These are phyloP conservation scores for Carollia perspicillata DNA, from an alignment of 2,113 vertebrate genomes.

Conservation along the genomic window DNA sequence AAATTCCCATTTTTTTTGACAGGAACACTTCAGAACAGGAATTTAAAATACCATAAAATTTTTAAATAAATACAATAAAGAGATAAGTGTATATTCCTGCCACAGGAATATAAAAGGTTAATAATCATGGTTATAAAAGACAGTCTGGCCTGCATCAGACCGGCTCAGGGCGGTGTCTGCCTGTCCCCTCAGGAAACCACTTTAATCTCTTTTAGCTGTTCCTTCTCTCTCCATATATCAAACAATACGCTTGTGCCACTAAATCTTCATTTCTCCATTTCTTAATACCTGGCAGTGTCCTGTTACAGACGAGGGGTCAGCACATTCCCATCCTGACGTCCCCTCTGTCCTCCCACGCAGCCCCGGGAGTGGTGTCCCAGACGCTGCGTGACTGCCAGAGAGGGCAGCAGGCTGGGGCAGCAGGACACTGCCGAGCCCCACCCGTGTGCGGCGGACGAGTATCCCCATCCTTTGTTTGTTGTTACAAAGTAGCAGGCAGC, in stretches of 20 bases:
- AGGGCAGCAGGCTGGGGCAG: too few relatives aligned
- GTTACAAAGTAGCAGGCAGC: not conserved
- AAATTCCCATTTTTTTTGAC: not conserved
- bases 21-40: not conserved
- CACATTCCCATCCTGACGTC: not conserved
- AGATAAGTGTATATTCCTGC: not conserved
- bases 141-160: not conserved
- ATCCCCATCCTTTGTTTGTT: not conserved
- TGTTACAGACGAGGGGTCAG: not conserved
- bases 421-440: not conserved
- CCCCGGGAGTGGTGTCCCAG: not conserved
- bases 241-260: not conserved
- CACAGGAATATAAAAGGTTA: not conserved
- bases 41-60: not conserved
- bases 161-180: too few relatives aligned
- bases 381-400: not conserved
- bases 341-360: not conserved
- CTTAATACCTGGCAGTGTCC: not conserved
- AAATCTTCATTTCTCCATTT: not conserved
- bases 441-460: not conserved
- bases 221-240: not conserved
- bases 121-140: not conserved
- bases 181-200: not conserved
- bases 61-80: not conserved
- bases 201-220: not conserved